Percentiles rank a stretch among this genome's conserved stretches.
phyloP scores from a whole-genome alignment of 2,113 vertebrate genomes.

The Callipepla squamata region DNA sequence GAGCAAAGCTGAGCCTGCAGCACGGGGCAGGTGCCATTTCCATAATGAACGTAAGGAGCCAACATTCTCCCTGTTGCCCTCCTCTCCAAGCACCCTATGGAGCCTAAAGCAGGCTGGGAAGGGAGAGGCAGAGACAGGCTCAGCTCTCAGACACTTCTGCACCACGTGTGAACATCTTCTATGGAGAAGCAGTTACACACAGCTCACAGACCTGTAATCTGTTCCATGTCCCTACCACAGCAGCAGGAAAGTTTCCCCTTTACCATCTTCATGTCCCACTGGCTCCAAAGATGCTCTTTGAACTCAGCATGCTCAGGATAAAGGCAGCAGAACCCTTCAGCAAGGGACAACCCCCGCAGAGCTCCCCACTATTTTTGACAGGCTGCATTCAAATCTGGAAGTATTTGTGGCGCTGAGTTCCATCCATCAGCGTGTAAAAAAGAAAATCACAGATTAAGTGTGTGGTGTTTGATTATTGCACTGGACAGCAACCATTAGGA shows the following conservation, averaged over 20 bases:
- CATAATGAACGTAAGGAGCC: neutral
- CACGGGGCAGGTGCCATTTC: neutral
- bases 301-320: neutral
- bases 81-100: neutral
- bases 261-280: neutral
- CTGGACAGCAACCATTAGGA: neutral
- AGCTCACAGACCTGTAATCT: neutral
- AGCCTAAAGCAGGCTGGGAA: neutral
- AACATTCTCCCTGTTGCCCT: neutral
- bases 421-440: fast-evolving
- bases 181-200: neutral
- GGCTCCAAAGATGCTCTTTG: neutral
- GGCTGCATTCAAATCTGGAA: neutral
- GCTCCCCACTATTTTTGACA: constrained; percentile 5
- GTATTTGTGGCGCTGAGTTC: neutral
- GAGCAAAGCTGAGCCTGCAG: neutral
- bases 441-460: neutral
- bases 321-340: neutral
- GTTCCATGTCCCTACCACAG: neutral
- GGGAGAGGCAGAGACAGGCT: neutral
- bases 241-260: neutral
- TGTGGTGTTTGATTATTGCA: neutral
- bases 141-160: constrained; percentile 5
- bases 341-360: neutral
- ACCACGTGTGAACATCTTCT: neutral